phyloP scores from a whole-genome alignment of 2,797 vertebrate genomes.

The Carcharodon carcharias region DNA sequence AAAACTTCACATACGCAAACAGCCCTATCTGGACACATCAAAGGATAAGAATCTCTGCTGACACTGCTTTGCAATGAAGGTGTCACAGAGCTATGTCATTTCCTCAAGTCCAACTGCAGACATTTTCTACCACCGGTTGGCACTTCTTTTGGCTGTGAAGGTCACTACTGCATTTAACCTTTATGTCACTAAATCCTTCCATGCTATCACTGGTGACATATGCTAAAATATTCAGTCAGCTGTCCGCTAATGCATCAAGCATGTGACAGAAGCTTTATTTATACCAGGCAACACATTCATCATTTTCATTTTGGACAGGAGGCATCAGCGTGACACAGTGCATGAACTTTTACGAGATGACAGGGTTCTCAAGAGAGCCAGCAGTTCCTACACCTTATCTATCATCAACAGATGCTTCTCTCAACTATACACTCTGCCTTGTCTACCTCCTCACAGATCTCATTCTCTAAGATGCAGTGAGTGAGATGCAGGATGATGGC shows the following conservation, averaged over 20 bases:
- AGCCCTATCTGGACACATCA: background rate
- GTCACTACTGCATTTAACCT: background rate
- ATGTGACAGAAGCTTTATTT: background rate
- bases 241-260: background rate
- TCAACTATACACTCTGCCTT: background rate
- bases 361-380: background rate
- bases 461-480: background rate
- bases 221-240: constrained; percentile 25
- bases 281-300: background rate
- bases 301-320: background rate
- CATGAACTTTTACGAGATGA: background rate
- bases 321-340: background rate
- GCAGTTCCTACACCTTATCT: background rate
- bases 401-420: background rate
- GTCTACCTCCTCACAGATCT: background rate
- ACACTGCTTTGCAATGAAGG: background rate
- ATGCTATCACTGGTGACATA: background rate
- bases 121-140: too few species aligned
- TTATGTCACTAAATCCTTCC: constrained; percentile 22
- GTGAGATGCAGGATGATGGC: background rate
- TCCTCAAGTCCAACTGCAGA: background rate
- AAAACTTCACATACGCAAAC: background rate
- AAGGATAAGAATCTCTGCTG: background rate
- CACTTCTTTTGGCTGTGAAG: background rate
- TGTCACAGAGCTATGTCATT: background rate